Percentiles rank a stretch among this genome's conserved stretches.
Evolutionary conservation across 2,113 vertebrate species (phyloP).

Genomic region (Barbus barbus): DNA sequence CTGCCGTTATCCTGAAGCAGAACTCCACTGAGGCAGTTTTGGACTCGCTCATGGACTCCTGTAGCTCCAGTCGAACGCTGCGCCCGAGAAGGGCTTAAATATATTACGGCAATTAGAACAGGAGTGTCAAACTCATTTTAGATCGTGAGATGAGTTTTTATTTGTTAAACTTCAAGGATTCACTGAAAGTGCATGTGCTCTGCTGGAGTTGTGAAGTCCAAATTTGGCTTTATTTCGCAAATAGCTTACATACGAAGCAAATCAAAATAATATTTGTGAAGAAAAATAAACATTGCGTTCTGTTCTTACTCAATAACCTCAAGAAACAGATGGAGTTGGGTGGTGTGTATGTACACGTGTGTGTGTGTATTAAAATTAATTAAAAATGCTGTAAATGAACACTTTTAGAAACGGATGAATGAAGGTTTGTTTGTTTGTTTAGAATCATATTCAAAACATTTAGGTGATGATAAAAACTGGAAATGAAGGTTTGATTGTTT

Average conservation of each 20-base stretch:
- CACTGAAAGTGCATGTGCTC: neutral
- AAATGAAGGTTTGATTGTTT: neutral
- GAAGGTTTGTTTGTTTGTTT: no score
- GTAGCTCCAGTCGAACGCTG: neutral
- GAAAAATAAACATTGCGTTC: neutral
- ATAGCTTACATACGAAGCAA: neutral
- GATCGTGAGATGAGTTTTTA: neutral
- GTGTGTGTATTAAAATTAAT: no score
- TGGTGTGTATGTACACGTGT: no score
- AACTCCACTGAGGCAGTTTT: slow-evolving; percentile 46
- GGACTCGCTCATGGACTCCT: slow-evolving; percentile 23
- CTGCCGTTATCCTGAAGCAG: neutral
- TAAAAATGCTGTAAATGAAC: no score
- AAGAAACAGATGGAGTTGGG: no score
- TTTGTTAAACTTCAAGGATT: neutral
- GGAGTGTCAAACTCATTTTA: slow-evolving; percentile 22
- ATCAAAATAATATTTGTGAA: neutral
- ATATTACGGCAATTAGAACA: neutral
- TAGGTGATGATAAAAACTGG: no score
- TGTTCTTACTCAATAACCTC: neutral
- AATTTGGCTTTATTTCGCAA: neutral
- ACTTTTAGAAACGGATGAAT: no score
- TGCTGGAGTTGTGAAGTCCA: neutral
- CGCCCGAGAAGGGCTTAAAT: neutral
- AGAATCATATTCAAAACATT: no score